Conservation (phyloP, 2,888 invertebrate genomes). For the Drosophila anomelani region DNA sequence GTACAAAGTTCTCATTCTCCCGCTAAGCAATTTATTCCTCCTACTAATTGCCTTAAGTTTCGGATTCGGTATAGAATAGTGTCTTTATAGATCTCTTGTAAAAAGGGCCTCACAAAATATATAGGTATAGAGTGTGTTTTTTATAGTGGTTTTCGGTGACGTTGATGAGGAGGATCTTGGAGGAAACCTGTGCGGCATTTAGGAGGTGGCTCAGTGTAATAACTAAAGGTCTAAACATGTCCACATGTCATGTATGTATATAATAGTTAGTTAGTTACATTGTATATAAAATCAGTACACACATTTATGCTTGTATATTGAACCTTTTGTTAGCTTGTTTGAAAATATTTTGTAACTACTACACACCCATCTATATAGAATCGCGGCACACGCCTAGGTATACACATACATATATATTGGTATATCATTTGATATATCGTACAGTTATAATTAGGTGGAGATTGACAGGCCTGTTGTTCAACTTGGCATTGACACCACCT, state of each 20-base stretch:
- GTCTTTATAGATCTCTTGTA: slow-evolving; percentile 34
- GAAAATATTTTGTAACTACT: slow-evolving; percentile 49
- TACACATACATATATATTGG: slow-evolving; percentile 34
- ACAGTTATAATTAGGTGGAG: slow-evolving; percentile 67
- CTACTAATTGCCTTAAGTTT: slow-evolving; percentile 13
- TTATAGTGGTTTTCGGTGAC: slow-evolving; percentile 11
- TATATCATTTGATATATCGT: slow-evolving; percentile 47
- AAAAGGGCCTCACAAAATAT: slow-evolving; percentile 75
- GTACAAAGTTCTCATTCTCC: slow-evolving; percentile 28
- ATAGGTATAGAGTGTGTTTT: slow-evolving; percentile 53
- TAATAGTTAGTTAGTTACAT: slow-evolving; percentile 31
- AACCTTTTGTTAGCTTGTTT: slow-evolving; percentile 32
- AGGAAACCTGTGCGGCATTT: slow-evolving; percentile 64
- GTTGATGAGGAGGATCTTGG: slow-evolving; percentile 26
- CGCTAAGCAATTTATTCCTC: slow-evolving; percentile 7
- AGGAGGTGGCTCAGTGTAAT: slow-evolving; percentile 50
- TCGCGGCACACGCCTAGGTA: slow-evolving; percentile 41
- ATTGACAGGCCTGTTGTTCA: slow-evolving; percentile 40
- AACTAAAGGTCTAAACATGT: slow-evolving; percentile 55
- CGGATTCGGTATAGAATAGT: slow-evolving; percentile 37
- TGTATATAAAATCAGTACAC: slow-evolving; percentile 77
- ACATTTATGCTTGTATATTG: slow-evolving; percentile 67
- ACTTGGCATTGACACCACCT: slow-evolving; percentile 14
- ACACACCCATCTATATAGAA: slow-evolving; percentile 61
- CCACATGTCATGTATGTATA: slow-evolving; percentile 11